Base-by-base conservation (phyloP, 1,140 invertebrate genomes). In the Drosophila tsacasi region DNA sequence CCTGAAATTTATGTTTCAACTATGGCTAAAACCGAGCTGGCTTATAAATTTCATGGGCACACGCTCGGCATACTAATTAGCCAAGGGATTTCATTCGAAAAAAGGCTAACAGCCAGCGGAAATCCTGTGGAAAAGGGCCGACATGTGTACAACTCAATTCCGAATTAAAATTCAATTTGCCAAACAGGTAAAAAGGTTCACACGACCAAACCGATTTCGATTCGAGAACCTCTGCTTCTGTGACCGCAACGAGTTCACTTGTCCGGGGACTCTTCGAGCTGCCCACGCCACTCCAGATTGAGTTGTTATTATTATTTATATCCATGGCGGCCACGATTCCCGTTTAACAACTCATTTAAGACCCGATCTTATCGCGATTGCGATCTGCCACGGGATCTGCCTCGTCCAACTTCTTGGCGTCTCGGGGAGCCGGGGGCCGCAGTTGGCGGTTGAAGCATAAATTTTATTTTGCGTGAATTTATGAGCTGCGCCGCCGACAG, bases 391-490 rank as follows among this genome's bases (percentile, higher is more conserved):
- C 52, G 32, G 23, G 60, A 71, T 81, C 67, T n/a, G n/a, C n/a
- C 73, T 17, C 63, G 61, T 40, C 32, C 66, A 61, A 50, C 55
- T 59, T 46, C 63, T 68, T 39, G 60, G 25, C 8, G 39, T 17
- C 49, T 32, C 63, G 10, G 8, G 52, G 50, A 54, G 27, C 7
- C 12, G 27, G n/a, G 17, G 17, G 27, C 8, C 15, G 25, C 50
- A 32, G 32, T 13, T 5, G 4, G 35, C 35, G 35, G 35, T 37
- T 25, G 35, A 59, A 58, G 50, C 85, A 85, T 90, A 85, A 84
- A 89, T 89, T 84, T 84, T 89, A 75, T 90, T 90, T 85, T 79
- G 81, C 86, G 82, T 90, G 77, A 90, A 90, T 91, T 91, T 90
- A 90, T 90, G 83, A 87, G 80, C 75, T 87, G 67, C 75, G 63